phyloP scores from a whole-genome alignment of 2,797 vertebrate genomes.

The Chanos chanos region DNA sequence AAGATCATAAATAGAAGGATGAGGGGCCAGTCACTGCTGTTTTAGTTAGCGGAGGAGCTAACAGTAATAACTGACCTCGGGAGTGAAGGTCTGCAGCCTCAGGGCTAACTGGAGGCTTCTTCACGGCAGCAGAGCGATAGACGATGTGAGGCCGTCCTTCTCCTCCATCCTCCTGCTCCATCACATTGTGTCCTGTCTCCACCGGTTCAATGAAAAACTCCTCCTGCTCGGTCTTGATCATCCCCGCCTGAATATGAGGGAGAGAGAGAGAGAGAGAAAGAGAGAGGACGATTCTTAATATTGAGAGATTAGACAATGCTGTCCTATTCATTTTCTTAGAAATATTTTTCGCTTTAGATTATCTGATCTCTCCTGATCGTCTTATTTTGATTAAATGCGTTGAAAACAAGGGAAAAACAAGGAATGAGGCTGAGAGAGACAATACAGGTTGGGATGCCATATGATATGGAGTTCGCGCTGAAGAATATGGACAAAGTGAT shows the following conservation, averaged over 20 bases:
- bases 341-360: no score
- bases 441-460: no score
- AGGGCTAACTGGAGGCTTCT: conserved; percentile 60
- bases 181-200: conserved; percentile 74
- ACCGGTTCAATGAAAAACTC: conserved; percentile 97
- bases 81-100: conserved; percentile 61
- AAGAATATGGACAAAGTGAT: no score
- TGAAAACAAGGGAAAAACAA: no score
- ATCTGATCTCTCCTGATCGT: no score
- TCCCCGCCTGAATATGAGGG: conserved; percentile 92
- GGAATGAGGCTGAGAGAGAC: no score
- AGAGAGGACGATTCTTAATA: neutral
- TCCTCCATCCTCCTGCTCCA: conserved; percentile 69
- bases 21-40: neutral
- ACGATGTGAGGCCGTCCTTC: conserved; percentile 87
- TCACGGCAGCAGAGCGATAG: conserved; percentile 83
- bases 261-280: conserved; percentile 32
- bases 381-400: no score
- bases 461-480: no score
- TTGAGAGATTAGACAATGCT: conserved; percentile 15
- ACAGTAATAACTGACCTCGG: conserved; percentile 79
- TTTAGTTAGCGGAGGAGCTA: neutral
- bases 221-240: conserved; percentile 92
- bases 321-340: no score
- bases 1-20: no score